Evolutionary conservation across 2,888 invertebrate genomes (phyloP).

Genomic region (Byasa hedistus): DNA sequence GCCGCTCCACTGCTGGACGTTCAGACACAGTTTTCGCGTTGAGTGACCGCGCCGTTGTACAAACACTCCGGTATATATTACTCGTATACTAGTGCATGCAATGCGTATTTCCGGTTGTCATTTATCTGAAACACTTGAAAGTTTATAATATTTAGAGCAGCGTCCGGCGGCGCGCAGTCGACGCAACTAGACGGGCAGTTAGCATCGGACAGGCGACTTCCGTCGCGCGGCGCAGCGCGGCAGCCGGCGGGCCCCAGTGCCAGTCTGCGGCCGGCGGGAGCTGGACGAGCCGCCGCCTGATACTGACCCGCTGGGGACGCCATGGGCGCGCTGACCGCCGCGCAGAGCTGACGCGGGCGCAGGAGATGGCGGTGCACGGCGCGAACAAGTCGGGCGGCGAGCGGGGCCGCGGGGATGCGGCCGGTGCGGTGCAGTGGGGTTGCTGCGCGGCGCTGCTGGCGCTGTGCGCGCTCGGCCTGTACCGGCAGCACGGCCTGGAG

Average conservation of each 20-base stretch:
- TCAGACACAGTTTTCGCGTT: too few relatives aligned
- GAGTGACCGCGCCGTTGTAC: too few relatives aligned
- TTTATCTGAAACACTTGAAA: too few relatives aligned
- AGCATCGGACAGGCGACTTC: slow-evolving; percentile 69
- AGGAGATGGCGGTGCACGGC: slow-evolving; percentile 51
- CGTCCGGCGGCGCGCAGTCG: slow-evolving; percentile 67
- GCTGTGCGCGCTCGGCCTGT: slow-evolving; percentile 62
- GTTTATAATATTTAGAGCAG: too few relatives aligned
- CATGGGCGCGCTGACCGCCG: slow-evolving; percentile 14
- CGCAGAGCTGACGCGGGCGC: slow-evolving; percentile 13
- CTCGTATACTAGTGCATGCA: too few relatives aligned
- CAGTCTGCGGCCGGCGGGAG: slow-evolving; percentile 33
- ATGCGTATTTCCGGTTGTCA: too few relatives aligned
- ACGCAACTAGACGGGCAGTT: slow-evolving; percentile 76
- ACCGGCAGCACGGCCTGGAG: slow-evolving; percentile 66
- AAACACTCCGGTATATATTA: too few relatives aligned
- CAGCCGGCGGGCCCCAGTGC: slow-evolving; percentile 42
- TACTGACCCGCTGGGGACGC: slow-evolving; percentile 9
- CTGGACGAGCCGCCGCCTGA: slow-evolving; percentile 10
- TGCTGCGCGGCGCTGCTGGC: slow-evolving; percentile 64
- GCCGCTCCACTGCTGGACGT: too few relatives aligned
- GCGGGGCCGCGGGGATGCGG: slow-evolving; percentile 55
- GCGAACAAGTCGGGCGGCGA: slow-evolving; percentile 43
- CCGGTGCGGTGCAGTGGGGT: slow-evolving; percentile 70
- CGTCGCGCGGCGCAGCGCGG: slow-evolving; percentile 67